Evolutionary conservation across 2,888 invertebrate species (phyloP), one percentile per base, ranked within the genome.

Genomic region (Zeuzera pyrina): DNA sequence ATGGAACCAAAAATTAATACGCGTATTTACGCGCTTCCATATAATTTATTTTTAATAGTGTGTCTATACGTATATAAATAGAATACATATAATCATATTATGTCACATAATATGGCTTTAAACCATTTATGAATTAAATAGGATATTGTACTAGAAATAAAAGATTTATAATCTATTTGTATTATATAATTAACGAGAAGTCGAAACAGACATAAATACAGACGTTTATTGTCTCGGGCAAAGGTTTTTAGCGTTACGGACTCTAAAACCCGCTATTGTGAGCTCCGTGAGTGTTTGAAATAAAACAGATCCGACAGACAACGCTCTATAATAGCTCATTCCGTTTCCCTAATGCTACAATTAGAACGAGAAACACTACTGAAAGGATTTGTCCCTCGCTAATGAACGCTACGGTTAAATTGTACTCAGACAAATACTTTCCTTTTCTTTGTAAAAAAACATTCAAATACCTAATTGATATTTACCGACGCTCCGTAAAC

Each of bases 351-450:
- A 70, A 76, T 73, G 60, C 64, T 66, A 64, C 72, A 76, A 77
- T 77, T 74, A 77, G 64, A 64, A 58, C 51, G 54, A 60, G 57
- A 62, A 65, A 65, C 61, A 64, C 57, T 57, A 59, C 57, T 57
- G 60, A 66, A 70, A 67, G 62, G 72, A 76, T 77, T 78, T 73
- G 70, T 74, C 68, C 59, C 47, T 54, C 58, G 46, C 59, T 74
- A 74, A 77, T 73, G 72, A 74, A 72, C 57, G 60, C 46, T 45
- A 59, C 65, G 58, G 62, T 59, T 65, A 70, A 54, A 73, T 65
- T 61, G 52, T 51, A 40, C 50, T 35, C 47, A 35, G 42, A 44
- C 19, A 38, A 34, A 38, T 33, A 51, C 47, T 58, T 11, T 57
- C 57, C 50, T 64, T 54, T 53, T 51, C 49, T 43, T 44, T 40